These are phyloP conservation scores for Dasypolia templi DNA, from an alignment of 2,888 invertebrate genomes.

Conservation along the genomic window DNA sequence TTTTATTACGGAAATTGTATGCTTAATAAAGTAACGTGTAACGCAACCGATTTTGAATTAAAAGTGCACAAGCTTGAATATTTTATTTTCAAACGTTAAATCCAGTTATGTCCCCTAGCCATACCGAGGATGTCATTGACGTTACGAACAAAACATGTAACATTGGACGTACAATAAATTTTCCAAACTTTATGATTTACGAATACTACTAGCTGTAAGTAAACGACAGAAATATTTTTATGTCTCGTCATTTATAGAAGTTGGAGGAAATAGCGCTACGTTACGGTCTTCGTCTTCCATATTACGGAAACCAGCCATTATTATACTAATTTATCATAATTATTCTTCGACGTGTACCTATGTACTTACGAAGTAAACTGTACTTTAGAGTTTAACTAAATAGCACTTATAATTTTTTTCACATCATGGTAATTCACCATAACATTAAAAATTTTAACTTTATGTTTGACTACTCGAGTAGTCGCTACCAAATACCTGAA, in stretches of 20 bases:
- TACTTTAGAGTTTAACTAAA: no score
- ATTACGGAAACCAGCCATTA: not conserved
- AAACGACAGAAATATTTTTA: slow-evolving; percentile 56
- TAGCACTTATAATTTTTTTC: not conserved
- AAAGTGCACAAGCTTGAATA: not conserved
- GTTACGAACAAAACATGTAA: no score
- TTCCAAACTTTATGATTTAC: slow-evolving; percentile 57
- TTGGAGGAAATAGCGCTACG: slow-evolving; percentile 36
- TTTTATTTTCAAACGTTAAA: no score
- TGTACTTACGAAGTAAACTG: no score
- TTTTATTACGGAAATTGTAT: no score
- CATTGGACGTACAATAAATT: slow-evolving; percentile 39
- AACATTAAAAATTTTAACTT: no score
- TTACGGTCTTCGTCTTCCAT: slow-evolving; percentile 15
- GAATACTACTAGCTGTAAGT: slow-evolving; percentile 30
- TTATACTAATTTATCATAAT: not conserved
- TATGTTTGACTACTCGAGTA: no score
- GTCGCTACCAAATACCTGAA: not conserved
- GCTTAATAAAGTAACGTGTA: no score
- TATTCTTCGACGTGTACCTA: not conserved
- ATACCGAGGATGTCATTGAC: no score
- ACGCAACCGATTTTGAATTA: not conserved
- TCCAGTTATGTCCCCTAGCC: slow-evolving; percentile 1
- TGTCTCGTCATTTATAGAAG: no score
- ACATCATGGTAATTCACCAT: no score